These are phyloP conservation scores for Champsocephalus esox DNA, from an alignment of 2,797 vertebrate genomes.

Conservation along the genomic window DNA sequence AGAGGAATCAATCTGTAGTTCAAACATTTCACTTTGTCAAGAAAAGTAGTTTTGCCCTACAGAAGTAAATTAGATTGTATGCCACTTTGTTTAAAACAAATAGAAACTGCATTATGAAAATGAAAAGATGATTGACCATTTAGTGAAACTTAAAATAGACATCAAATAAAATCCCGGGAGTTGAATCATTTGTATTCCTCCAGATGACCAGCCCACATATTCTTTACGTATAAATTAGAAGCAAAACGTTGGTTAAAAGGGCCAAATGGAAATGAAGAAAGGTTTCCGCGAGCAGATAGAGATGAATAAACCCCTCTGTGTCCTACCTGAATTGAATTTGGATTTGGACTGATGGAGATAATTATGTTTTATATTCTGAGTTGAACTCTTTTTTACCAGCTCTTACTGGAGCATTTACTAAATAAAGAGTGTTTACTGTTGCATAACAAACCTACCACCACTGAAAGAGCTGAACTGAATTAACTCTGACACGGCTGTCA, in stretches of 20 bases:
- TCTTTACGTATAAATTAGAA: slow-evolving; percentile 8
- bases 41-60: slow-evolving; percentile 6
- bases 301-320: slow-evolving; percentile 23
- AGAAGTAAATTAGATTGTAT: slow-evolving; percentile 10
- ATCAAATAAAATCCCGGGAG: slow-evolving; percentile 4
- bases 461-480: slow-evolving; percentile 22
- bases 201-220: slow-evolving; percentile 7
- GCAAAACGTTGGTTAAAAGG: slow-evolving; percentile 45
- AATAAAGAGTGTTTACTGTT: slow-evolving; percentile 15
- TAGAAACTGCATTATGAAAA: slow-evolving; percentile 7
- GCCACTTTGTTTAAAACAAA: slow-evolving; percentile 36
- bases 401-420: slow-evolving; percentile 8
- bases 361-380: slow-evolving; percentile 19
- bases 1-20: slow-evolving; percentile 16
- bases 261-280: slow-evolving; percentile 36
- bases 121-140: slow-evolving; percentile 8
- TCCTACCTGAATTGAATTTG: slow-evolving; percentile 38
- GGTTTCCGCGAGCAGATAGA: slow-evolving; percentile 18
- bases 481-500: slow-evolving; percentile 38
- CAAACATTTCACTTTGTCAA: slow-evolving; percentile 8
- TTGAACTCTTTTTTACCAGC: slow-evolving; percentile 22
- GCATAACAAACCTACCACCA: slow-evolving; percentile 6
- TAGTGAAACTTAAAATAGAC: neutral
- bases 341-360: slow-evolving; percentile 33
- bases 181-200: slow-evolving; percentile 7